Conservation (phyloP, 2,888 invertebrate species). For the Caenorhabditis auriculariae region DNA sequence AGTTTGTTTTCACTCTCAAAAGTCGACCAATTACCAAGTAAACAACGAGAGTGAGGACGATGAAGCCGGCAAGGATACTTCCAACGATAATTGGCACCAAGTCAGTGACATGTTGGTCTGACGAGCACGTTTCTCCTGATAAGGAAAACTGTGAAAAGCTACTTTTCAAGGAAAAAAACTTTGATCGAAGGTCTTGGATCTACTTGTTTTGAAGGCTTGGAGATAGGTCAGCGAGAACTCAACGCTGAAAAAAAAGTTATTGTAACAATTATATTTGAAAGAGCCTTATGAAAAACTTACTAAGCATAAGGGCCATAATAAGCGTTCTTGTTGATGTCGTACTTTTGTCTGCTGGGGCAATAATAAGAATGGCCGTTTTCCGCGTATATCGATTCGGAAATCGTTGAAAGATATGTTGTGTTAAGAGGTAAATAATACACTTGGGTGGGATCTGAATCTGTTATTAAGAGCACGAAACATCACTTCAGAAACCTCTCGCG, state of each 20-base stretch:
- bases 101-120: constrained; percentile 39
- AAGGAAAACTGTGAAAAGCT: background rate
- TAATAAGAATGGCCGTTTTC: constrained; percentile 17
- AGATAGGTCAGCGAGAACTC: constrained; percentile 24
- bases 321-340: constrained; percentile 29
- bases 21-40: constrained; percentile 30
- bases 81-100: constrained; percentile 42
- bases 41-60: constrained; percentile 30
- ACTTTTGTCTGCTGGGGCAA: constrained; percentile 40
- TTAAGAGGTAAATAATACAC: constrained; percentile 19
- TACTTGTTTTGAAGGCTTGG: constrained; percentile 28
- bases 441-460: constrained; percentile 7
- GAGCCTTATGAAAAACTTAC: constrained; percentile 15
- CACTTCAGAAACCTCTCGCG: constrained; percentile 8
- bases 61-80: constrained; percentile 34
- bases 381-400: constrained; percentile 26
- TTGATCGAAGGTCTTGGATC: constrained; percentile 10
- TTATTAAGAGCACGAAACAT: background rate
- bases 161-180: constrained; percentile 7
- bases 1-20: background rate
- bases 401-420: constrained; percentile 10
- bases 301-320: constrained; percentile 27
- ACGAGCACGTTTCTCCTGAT: constrained; percentile 35
- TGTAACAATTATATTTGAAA: background rate
- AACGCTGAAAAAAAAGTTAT: constrained; percentile 26